Evolutionary conservation across 2,797 vertebrate species (phyloP), one percentile per base, ranked within the genome.

Genomic region (Epinephelus coioides): DNA sequence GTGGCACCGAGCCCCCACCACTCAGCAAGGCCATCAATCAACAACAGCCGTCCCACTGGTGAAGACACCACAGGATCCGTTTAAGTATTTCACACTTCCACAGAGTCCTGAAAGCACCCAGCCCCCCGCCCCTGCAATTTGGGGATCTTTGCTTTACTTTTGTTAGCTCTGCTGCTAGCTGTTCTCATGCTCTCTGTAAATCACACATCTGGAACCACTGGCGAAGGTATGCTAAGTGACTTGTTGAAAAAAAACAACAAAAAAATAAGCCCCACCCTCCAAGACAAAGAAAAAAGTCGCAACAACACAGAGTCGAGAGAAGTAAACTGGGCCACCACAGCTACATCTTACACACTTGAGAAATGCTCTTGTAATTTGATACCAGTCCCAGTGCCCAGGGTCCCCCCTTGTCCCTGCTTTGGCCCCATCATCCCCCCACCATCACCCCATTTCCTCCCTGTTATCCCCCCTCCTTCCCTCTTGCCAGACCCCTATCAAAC

Each of bases 161-260:
- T 82, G 79, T 86, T 88, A 56, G 54, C 65, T 77, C 43, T 69
- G 73, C 44, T 76, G 68, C 60, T 73, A 44, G 59, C 6, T 27
- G 59, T 78, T 91, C 83, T 82, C 81, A 78, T 86, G 82, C 64
- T 83, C 69, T 63, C 3, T 76, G 55, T 81, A 79, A 79, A 84
- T 86, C 81, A 38, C 86, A 92, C 93, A 94, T 94, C 92, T 94
- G 94, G 91, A 94, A 93, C 69, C 89, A 90, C 86, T 93, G 86
- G 75, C 53, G 81, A 65, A 91, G 84, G 89, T 90, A 93, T 91
- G 89, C 84, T 88, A 89, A 92, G 88, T 85, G 83, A 91, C 79
- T 89, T 86, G 82, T 90, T 73, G 82, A 83, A 84, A 82, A 84
- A 77, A 30, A 27, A 27, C 5, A 27, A 74, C 76, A 54, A 44